Evolutionary conservation across 35 echinoderm and acorn worm genomes (phyloP), one percentile per base, ranked within the genome.

Genomic region (Holothuria glaberrima): DNA sequence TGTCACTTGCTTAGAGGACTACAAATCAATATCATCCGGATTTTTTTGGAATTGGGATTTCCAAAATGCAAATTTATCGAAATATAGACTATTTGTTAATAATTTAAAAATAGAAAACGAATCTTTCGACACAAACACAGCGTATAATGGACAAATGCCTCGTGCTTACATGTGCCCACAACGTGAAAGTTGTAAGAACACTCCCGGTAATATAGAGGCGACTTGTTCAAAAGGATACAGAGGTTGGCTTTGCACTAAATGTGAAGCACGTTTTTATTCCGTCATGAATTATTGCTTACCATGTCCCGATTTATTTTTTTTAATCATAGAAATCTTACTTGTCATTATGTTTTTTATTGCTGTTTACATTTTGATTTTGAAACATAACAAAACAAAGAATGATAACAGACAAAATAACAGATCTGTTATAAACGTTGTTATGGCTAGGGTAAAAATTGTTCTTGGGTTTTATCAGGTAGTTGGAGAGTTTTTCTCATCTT

Each of bases 381-480:
- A 22, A 22, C 71, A 41, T 22, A 41, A 38, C 18, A 18, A 45
- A 41, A 75, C 14, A 34, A 75, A 6, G n/a, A n/a, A n/a, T n/a
- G 4, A 75, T 0, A 30, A 3, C 29, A 16, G 20, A 16, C 14
- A 75, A 41, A 0, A 38, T 19, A 75, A 5, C 17, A 36, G 71
- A 75, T 16, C 71, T 5, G 3, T 41, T 41, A 6, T 75, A 34
- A 30, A 75, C 16, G 30, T 75, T 21, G 21, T 75, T 0, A 75
- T 41, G 0, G 12, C 71, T 3, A 75, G 71, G 20, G 3, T 41
- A 18, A 75, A 75, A 41, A 75, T 75, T 21, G 10, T 75, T 17
- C 32, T 75, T 24, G 71, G 71, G 20, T 75, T 75, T 30, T 75
- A 75, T 44, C 71, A 75, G 24, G 71, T 75, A 18, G 34, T 75